phyloP scores from a whole-genome alignment of 2,113 vertebrate genomes.

The Chroicocephalus ridibundus region DNA sequence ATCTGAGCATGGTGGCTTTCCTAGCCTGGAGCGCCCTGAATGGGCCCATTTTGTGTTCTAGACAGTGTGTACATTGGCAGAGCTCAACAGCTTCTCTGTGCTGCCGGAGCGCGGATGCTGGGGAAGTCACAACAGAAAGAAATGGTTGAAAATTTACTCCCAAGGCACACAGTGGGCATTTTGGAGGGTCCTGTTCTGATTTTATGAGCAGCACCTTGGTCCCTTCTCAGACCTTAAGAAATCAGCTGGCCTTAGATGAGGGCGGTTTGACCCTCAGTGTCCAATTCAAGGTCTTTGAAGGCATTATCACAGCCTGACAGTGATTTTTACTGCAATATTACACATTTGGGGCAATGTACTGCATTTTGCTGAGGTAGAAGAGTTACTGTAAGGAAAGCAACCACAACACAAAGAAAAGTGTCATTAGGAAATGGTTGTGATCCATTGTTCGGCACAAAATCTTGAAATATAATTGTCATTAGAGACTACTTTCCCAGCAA shows the following conservation, averaged over 20 bases:
- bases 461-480: not conserved
- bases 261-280: not conserved
- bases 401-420: not conserved
- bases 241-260: not conserved
- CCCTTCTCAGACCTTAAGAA: not conserved
- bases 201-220: not conserved
- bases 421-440: not conserved
- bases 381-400: not conserved
- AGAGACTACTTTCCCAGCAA: not conserved
- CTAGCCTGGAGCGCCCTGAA: conserved; percentile 29
- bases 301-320: not conserved
- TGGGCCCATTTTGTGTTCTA: conserved; percentile 31
- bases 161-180: not conserved
- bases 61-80: conserved; percentile 51
- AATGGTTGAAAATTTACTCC: not conserved
- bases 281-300: not conserved
- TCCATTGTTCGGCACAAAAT: not conserved
- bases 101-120: not conserved
- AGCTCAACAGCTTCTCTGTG: conserved; percentile 4
- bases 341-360: not conserved
- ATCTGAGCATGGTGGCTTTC: not conserved
- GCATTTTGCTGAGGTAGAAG: not conserved
- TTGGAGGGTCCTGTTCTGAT: not conserved
- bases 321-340: not conserved
- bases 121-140: not conserved